Base-by-base conservation (phyloP, 2,113 vertebrate species). In the Gorsachius goisagi region DNA sequence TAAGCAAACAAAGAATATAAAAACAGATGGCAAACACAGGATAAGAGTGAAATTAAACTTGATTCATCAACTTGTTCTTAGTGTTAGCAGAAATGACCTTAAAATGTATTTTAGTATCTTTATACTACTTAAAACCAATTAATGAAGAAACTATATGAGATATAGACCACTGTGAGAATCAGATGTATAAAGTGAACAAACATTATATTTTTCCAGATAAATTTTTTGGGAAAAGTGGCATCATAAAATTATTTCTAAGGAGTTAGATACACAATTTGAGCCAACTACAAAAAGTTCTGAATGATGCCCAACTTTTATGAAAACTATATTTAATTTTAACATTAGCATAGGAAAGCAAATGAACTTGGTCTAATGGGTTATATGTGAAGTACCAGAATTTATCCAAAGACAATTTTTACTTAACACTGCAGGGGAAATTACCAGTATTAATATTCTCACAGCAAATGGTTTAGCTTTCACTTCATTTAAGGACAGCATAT, bases 41-140 rank as follows among this genome's bases (percentile, higher is more conserved):
- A 69, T 22, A 45, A 72, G 66, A 83, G 16, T 37, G 32, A 74
- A 94, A 93, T 62, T 80, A 82, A 93, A 82, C 52, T 81, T 66
- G 72, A 82, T 90, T 95, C 59, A 67, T 73, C 67, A 67, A 58
- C 17, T 79, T 63, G 32, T 87, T 80, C 75, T 86, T 67, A 62
- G 15, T 23, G 12, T 75, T 69, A 58, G 79, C 30, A 82, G 66
- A 95, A 95, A 90, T 91, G 58, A 97, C 93, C n/a, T 97, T 97
- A 95, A 95, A 91, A 92, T 69, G 5, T 94, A 80, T 93, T 97
- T 95, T 76, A 50, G 24, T 76, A 71, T 67, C 30, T 88, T 52
- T 68, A 58, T 44, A 44, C 41, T 44, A 44, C 69, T 89, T 89
- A 71, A 88, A 92, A 83, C 16, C 52, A 90, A 35, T 95, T 92